Percentiles rank a stretch among this genome's conserved stretches.
Conservation (phyloP, 2,888 invertebrate genomes). For the Zootermopsis nevadensis region DNA sequence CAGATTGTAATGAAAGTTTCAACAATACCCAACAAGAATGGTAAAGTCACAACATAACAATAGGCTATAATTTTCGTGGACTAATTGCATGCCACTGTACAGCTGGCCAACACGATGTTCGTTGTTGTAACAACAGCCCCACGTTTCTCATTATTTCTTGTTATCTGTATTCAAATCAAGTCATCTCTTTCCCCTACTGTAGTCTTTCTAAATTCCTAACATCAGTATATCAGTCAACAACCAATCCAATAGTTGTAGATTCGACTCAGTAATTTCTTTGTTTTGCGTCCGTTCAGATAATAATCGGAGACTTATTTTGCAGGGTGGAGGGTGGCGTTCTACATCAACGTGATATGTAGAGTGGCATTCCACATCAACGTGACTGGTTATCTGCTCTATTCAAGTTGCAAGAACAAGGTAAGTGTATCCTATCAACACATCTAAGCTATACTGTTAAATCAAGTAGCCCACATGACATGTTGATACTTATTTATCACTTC, state of each 20-base stretch:
- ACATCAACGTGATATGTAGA: conserved; percentile 8
- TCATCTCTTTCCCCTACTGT: conserved; percentile 3
- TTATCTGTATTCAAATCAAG: conserved; percentile 35
- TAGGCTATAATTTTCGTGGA: background rate
- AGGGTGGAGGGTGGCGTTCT: conserved; percentile 25
- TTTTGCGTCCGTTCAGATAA: conserved; percentile 22
- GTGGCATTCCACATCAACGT: conserved; percentile 28
- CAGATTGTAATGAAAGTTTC: background rate
- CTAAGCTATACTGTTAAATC: too few species aligned
- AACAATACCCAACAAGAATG: background rate
- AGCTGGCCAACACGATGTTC: background rate
- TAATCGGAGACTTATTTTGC: conserved; percentile 5
- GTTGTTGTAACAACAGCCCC: conserved; percentile 4
- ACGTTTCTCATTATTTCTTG: conserved; percentile 27
- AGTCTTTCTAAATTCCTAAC: conserved; percentile 21
- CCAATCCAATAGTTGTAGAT: conserved; percentile 27
- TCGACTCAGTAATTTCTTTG: conserved; percentile 30
- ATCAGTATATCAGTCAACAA: conserved; percentile 22
- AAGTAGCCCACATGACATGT: too few species aligned
- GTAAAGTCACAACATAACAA: background rate
- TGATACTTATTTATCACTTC: too few species aligned
- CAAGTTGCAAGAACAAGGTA: too few species aligned
- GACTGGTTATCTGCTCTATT: background rate
- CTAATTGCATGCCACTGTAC: background rate
- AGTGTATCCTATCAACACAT: too few species aligned